phyloP scores from a whole-genome alignment of 2,113 vertebrate species.

The Monopterus albus region DNA sequence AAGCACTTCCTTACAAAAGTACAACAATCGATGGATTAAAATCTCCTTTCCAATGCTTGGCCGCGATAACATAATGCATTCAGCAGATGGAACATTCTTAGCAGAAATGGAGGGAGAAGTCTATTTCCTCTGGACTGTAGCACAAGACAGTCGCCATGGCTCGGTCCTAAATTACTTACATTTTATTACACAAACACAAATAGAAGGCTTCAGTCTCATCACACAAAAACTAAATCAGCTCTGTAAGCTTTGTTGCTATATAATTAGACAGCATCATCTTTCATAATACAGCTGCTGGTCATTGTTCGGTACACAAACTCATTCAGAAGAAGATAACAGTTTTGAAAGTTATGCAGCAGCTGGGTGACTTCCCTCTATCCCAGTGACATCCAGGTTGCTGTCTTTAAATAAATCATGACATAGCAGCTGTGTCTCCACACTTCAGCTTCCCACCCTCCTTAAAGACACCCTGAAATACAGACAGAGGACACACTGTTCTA shows the following conservation, averaged over 20 bases:
- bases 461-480: conserved; percentile 45
- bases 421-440: conserved; percentile 47
- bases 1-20: conserved; percentile 21
- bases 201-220: conserved; percentile 45
- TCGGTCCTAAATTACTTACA: conserved; percentile 61
- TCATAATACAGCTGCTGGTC: conserved; percentile 45
- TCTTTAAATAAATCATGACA: conserved; percentile 76
- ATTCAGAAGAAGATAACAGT: conserved; percentile 62
- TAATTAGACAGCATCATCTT: conserved; percentile 37
- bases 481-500: conserved; percentile 72
- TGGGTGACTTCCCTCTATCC: conserved; percentile 63
- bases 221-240: conserved; percentile 51
- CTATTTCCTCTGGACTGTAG: conserved; percentile 55
- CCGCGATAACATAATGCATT: conserved; percentile 56
- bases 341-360: conserved; percentile 69
- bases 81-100: conserved; percentile 73
- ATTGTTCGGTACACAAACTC: conserved; percentile 23
- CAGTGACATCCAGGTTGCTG: conserved; percentile 72
- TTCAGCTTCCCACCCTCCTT: conserved; percentile 17
- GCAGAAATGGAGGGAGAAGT: conserved; percentile 54
- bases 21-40: conserved; percentile 32
- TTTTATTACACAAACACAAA: conserved; percentile 70
- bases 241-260: conserved; percentile 23
- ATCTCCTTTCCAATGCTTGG: conserved; percentile 11
- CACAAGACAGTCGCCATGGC: conserved; percentile 45